Evolutionary conservation across 2,113 vertebrate species (phyloP).

Genomic region (Larimichthys polyactis): DNA sequence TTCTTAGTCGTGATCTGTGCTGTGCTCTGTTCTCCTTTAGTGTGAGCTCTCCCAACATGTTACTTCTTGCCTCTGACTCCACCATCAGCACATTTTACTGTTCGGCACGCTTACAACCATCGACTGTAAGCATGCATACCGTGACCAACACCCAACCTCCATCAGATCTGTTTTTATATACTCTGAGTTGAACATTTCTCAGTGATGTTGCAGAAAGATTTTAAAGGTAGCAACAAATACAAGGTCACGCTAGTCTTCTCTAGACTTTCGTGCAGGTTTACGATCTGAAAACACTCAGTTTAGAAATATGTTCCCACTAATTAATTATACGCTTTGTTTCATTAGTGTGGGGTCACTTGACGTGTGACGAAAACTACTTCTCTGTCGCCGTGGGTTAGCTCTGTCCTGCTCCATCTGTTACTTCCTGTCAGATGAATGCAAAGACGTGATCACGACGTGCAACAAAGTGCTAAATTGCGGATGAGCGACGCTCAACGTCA

Average conservation of each 20-base stretch:
- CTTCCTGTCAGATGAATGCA: not conserved
- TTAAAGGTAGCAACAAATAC: not conserved
- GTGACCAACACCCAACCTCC: not conserved
- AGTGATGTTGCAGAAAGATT: not conserved
- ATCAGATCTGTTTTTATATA: not conserved
- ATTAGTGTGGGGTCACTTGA: not conserved
- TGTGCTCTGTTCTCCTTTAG: not conserved
- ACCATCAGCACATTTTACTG: not conserved
- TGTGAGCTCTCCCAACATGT: not conserved
- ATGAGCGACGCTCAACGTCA: not conserved
- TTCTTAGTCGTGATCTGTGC: not conserved
- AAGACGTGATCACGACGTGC: not conserved
- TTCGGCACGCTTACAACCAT: not conserved
- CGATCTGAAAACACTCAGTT: not conserved
- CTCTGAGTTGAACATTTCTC: not conserved
- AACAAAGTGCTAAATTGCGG: not conserved
- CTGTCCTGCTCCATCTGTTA: not conserved
- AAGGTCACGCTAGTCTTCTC: not conserved
- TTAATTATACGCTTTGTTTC: not conserved
- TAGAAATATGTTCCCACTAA: not conserved
- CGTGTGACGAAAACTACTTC: not conserved
- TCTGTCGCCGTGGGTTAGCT: not conserved
- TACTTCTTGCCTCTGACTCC: not conserved
- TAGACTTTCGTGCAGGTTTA: not conserved
- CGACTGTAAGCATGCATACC: not conserved